Conservation (phyloP, 2,113 vertebrate species). For the Canis aureus region DNA sequence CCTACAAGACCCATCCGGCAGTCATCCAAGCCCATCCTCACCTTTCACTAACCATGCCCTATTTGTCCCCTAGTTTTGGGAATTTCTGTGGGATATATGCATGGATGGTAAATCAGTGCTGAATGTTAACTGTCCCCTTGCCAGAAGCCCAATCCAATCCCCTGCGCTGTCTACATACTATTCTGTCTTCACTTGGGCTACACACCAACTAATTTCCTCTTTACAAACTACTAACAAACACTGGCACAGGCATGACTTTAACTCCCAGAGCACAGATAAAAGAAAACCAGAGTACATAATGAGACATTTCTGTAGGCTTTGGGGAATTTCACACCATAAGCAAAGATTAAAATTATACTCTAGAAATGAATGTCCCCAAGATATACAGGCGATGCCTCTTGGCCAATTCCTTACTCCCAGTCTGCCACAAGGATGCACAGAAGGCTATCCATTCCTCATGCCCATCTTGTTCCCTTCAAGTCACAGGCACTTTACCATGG, state of each 20-base stretch:
- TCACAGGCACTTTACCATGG: background rate
- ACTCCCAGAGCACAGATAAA: background rate
- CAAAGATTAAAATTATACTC: background rate
- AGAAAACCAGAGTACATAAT: background rate
- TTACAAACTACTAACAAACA: background rate
- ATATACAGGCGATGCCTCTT: background rate
- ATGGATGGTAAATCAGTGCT: background rate
- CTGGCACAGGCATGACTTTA: background rate
- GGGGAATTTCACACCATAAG: background rate
- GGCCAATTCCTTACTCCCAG: background rate
- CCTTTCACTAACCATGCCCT: background rate
- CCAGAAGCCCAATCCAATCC: background rate
- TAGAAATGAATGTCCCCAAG: background rate
- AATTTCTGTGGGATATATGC: background rate
- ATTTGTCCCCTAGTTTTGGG: background rate
- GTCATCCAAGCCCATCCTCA: background rate
- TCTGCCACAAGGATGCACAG: background rate
- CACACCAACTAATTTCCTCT: background rate
- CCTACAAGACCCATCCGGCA: background rate
- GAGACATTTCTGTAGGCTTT: background rate
- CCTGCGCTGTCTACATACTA: background rate
- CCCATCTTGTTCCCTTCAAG: background rate
- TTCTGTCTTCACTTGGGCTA: background rate
- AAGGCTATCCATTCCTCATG: background rate
- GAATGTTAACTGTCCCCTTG: background rate